Base-by-base conservation (phyloP, 2,797 vertebrate genomes). In the Gorsachius magnificus region DNA sequence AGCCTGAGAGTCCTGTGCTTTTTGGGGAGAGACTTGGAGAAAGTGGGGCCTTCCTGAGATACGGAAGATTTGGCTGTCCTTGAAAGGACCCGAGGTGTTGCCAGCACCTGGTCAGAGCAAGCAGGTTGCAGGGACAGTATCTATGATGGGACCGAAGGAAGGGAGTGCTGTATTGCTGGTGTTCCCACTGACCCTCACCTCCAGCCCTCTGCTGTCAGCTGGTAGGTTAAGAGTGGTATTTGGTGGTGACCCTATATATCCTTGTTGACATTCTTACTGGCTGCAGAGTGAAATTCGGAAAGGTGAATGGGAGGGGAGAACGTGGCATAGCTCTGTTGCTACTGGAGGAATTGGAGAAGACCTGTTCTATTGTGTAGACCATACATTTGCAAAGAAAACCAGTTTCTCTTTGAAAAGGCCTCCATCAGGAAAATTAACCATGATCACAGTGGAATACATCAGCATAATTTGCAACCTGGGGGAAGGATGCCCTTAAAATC, bases 91-190 rank as follows among this genome's bases (percentile, higher is more conserved):
- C 11, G 9, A 10, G 13, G 9, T 56, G 24, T 24, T 88, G 54
- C 17, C 53, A 56, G 71, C 25, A 24, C 9, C 46, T 50, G 58
- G 25, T 35, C 38, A 61, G 76, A 58, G 43, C 10, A 15, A 43
- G 61, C 45, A 64, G 80, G 31, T 43, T 3, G 1, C 72, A 56
- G 43, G 25, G 4, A 2, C 26, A 4, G 43, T 18, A 5, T 20
- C 0, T 16, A 1, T n/a, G 66, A 17, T 50, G 63, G 57, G 50
- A 31, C 10, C 1, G 1, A 87, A 35, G 38, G 46, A 31, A n/a
- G 13, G 26, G 22, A 58, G 48, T 6, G 35, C 35, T 63, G 35
- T 36, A 3, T 17, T 25, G 21, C 38, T 79, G 50, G 6, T 54
- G 31, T 57, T 60, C n/a, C 41, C 56, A 14, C n/a, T 36, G 48